Evolutionary conservation across 2,888 invertebrate genomes (phyloP), one percentile per base, ranked within the genome.

Genomic region (Keiferia lycopersicella): DNA sequence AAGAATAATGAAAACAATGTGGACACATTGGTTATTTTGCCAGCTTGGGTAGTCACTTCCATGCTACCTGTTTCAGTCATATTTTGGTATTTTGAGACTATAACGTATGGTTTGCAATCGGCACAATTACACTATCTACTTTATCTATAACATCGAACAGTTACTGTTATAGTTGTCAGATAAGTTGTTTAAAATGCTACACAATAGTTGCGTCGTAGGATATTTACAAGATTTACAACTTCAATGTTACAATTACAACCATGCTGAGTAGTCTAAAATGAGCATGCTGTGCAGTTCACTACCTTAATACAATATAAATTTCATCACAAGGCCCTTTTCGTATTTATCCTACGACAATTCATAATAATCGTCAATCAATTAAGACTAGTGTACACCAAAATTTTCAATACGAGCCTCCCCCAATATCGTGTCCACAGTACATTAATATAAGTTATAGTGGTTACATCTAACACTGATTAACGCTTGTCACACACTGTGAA

Each of bases 181-280:
- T n/a, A 20, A 11, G 20, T 50, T 50, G 50, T 50, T 50, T 50
- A 20, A 50, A 50, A 50, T 50, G 50, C 20, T 50, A 50, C 50
- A 20, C 50, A 20, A 20, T 50, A 50, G 18, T 50, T 20, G n/a
- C 10, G 20, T 20, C 20, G 50, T 50, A 50, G 18, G 50, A 16
- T 16, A 50, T 20, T 18, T 20, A 20, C 20, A 18, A 18, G 50
- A 20, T 16, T n/a, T 11, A 50, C 11, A 50, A 41, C 14, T 41
- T 14, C 41, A 14, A 3, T 14, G 6, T 14, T n/a, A n/a, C 34
- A 34, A 14, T 14, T n/a, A n/a, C 34, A 34, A 34, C 34, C 34
- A 34, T 34, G 7, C 34, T 34, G 34, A 34, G 34, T 34, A 34
- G 34, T 34, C 34, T 1, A 8, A 34, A 34, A 34, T 34, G 6